phyloP scores from a whole-genome alignment of 1,140 invertebrate genomes.

The Phortica variegata region DNA sequence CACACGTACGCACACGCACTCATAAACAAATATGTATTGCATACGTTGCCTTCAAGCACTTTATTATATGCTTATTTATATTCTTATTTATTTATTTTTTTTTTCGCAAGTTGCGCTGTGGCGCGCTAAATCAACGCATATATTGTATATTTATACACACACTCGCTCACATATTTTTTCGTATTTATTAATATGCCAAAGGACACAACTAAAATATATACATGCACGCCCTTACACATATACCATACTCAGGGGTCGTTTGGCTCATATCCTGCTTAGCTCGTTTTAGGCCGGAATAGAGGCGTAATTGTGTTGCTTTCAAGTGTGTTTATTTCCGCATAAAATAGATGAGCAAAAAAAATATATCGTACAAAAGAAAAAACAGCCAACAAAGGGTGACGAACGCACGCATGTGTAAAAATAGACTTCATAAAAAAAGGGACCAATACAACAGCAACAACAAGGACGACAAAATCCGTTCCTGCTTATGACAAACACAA shows the following conservation, averaged over 20 bases:
- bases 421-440: slow-evolving; percentile 31
- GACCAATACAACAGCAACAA: no score
- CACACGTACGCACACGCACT: no score
- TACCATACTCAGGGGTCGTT: no score
- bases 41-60: background rate
- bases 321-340: background rate
- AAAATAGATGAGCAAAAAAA: no score
- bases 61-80: background rate
- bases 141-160: no score
- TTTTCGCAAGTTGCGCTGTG: background rate
- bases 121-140: background rate
- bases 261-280: background rate
- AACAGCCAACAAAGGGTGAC: no score
- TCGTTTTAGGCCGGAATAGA: background rate
- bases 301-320: background rate
- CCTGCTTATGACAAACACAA: slow-evolving; percentile 38
- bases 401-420: no score
- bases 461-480: slow-evolving; percentile 15
- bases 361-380: no score
- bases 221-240: no score
- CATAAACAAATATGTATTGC: slow-evolving; percentile 24
- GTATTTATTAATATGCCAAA: no score
- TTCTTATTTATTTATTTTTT: background rate
- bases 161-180: no score
- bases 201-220: no score